Percentiles rank a stretch among this genome's conserved stretches.
phyloP scores from a whole-genome alignment of 2,888 invertebrate species.

The Globia sparganii region DNA sequence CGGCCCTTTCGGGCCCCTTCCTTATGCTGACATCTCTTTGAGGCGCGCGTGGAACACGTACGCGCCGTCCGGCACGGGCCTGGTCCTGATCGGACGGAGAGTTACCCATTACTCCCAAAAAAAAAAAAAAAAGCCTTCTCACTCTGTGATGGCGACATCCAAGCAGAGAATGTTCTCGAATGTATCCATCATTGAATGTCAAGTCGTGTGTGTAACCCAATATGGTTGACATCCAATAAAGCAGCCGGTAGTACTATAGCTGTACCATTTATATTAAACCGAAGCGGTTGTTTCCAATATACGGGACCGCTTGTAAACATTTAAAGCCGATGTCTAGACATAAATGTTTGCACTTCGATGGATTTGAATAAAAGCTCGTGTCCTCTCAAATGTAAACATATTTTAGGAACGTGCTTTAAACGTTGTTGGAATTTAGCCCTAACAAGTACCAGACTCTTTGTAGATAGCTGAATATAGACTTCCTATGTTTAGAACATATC shows the following conservation, averaged over 20 bases:
- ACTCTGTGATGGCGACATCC: neutral
- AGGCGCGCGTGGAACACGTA: too few relatives aligned
- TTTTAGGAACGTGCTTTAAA: slow-evolving; percentile 41
- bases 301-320: slow-evolving; percentile 46
- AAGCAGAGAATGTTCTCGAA: neutral
- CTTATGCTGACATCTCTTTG: too few relatives aligned
- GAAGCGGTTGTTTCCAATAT: slow-evolving; percentile 57
- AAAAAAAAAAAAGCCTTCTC: too few relatives aligned
- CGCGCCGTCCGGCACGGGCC: too few relatives aligned
- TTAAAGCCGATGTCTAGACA: slow-evolving; percentile 55
- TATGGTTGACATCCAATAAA: slow-evolving; percentile 39
- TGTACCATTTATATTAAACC: slow-evolving; percentile 46
- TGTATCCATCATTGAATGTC: slow-evolving; percentile 12
- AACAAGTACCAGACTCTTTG: slow-evolving; percentile 2
- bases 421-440: slow-evolving; percentile 11
- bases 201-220: slow-evolving; percentile 22
- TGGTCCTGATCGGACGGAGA: too few relatives aligned
- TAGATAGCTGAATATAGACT: slow-evolving; percentile 7
- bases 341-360: slow-evolving; percentile 54
- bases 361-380: slow-evolving; percentile 42
- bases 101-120: too few relatives aligned
- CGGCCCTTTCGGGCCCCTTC: too few relatives aligned
- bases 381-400: slow-evolving; percentile 44
- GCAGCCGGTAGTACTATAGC: slow-evolving; percentile 11
- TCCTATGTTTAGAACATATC: neutral